phyloP scores from a whole-genome alignment of 2,113 vertebrate species.

The Bubalus kerabau region DNA sequence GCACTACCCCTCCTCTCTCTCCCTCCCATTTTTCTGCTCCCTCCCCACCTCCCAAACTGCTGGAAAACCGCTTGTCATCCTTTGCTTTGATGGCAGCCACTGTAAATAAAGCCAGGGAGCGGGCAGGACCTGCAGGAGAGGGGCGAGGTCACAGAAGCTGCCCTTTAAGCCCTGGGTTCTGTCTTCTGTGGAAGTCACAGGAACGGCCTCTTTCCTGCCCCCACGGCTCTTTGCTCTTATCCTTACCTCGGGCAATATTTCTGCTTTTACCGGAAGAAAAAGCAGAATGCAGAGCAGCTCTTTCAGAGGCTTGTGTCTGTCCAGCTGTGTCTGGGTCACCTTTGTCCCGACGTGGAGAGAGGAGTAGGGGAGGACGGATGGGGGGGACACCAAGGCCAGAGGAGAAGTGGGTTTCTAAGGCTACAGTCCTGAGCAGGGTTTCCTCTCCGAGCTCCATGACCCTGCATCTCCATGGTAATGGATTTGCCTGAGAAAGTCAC shows the following conservation, averaged over 20 bases:
- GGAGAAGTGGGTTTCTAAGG: conserved; percentile 62
- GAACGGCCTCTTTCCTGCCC: conserved; percentile 64
- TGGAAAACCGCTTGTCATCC: conserved; percentile 47
- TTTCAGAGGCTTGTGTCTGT: conserved; percentile 58
- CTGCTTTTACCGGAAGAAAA: conserved; percentile 66
- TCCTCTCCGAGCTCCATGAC: conserved; percentile 62
- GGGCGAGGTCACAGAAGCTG: conserved; percentile 48
- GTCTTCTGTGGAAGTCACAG: conserved; percentile 63
- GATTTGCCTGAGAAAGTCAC: conserved; percentile 67
- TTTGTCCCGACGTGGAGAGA: conserved; percentile 45
- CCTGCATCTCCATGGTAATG: conserved; percentile 58
- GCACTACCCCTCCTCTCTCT: neutral
- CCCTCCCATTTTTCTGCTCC: neutral
- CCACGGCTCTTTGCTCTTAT: conserved; percentile 72
- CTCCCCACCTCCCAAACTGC: neutral
- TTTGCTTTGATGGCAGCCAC: conserved; percentile 41
- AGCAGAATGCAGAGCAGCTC: conserved; percentile 42
- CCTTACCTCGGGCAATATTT: conserved; percentile 70
- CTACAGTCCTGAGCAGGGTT: conserved; percentile 48
- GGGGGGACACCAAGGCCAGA: conserved; percentile 4
- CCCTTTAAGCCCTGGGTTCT: neutral
- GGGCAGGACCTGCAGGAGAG: conserved; percentile 36
- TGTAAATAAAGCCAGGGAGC: conserved; percentile 30
- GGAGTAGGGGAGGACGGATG: conserved; percentile 14
- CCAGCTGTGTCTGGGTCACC: conserved; percentile 65